Percentiles rank a stretch among this genome's conserved stretches.
Evolutionary conservation across 2,113 vertebrate genomes (phyloP).

Genomic region (Aplodontia rufa): DNA sequence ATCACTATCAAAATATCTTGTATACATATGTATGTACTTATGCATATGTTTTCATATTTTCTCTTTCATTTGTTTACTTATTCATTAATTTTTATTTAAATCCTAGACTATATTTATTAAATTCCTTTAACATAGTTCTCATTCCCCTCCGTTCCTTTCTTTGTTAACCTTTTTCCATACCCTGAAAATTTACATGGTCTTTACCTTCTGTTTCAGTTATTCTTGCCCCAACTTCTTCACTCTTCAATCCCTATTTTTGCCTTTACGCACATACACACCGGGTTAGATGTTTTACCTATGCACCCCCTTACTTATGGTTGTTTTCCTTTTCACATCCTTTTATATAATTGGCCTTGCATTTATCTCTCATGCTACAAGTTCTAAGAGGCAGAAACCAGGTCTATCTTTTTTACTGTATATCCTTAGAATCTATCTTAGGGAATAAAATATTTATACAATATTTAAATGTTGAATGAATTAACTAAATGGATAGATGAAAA

Average conservation of each 20-base stretch:
- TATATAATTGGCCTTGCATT: neutral
- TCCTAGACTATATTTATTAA: neutral
- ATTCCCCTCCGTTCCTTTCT: neutral
- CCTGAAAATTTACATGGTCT: neutral
- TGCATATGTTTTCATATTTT: neutral
- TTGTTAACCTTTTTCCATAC: neutral
- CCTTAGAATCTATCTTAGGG: neutral
- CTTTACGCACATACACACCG: neutral
- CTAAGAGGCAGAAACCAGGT: neutral
- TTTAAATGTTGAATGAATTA: neutral
- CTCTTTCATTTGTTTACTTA: neutral
- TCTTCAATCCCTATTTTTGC: neutral
- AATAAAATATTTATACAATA: neutral
- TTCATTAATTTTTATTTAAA: neutral
- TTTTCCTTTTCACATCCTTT: neutral
- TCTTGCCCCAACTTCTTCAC: neutral
- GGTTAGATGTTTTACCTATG: neutral
- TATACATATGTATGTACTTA: no score
- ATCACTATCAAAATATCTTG: no score
- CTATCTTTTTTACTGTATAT: neutral
- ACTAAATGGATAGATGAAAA: neutral
- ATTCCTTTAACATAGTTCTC: neutral
- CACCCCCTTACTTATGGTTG: neutral
- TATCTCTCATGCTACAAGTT: neutral
- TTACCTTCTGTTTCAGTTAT: neutral